These are phyloP conservation scores for Melanotus villosus DNA, from an alignment of 2,888 invertebrate genomes.

Conservation along the genomic window DNA sequence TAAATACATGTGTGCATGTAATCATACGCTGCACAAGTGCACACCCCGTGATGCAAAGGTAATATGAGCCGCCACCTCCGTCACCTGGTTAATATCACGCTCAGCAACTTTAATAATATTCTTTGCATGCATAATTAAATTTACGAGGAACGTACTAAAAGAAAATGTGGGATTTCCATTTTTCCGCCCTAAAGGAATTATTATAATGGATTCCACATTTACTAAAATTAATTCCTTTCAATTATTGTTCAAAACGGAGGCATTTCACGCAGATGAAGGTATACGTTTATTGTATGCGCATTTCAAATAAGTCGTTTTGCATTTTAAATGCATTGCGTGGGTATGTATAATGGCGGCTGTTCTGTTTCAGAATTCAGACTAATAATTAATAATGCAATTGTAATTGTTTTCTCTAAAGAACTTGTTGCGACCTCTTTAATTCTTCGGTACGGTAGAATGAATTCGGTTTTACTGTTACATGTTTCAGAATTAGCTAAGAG, in stretches of 20 bases:
- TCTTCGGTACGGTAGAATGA: too few species aligned
- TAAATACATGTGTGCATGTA: background rate
- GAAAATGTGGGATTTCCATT: background rate
- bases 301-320: background rate
- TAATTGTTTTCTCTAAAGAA: too few species aligned
- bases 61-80: background rate
- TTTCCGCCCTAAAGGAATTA: background rate
- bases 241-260: background rate
- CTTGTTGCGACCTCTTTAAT: too few species aligned
- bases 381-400: too few species aligned
- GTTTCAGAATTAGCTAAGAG: too few species aligned
- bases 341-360: background rate
- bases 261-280: background rate
- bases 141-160: background rate
- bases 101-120: background rate
- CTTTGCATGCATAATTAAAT: slow-evolving; percentile 8
- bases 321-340: slow-evolving; percentile 5
- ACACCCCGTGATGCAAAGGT: background rate
- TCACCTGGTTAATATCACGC: background rate
- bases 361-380: background rate
- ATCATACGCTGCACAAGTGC: background rate
- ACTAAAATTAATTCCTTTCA: slow-evolving; percentile 2
- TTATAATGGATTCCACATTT: background rate
- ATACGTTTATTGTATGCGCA: background rate
- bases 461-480: too few species aligned